Evolutionary conservation across 2,113 vertebrate genomes (phyloP), one percentile per base, ranked within the genome.

Genomic region (Haemorhous mexicanus): DNA sequence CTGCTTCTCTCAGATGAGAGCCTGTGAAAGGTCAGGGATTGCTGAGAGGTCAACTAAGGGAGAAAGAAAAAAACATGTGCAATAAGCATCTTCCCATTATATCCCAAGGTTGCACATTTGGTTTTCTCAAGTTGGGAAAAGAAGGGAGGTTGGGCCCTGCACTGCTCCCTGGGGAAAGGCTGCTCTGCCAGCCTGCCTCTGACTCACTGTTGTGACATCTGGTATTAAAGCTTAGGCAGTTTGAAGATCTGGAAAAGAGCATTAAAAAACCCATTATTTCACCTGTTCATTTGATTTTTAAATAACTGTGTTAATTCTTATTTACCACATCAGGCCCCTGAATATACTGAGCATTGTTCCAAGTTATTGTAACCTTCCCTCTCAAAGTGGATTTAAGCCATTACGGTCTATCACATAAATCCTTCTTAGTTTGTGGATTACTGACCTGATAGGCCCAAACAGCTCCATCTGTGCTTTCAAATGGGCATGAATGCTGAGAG

Each of bases 151-250:
- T 95, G 88, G 55, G 74, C 56, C 68, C 75, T 23, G 59, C 64
- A 27, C 20, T 2, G 2, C 62, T 95, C 76, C 39, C 63, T 0
- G 1, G 61, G 83, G 88, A 92, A 88, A 72, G 69, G 76, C 86
- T 92, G 90, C 67, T 90, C 84, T 90, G 68, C 52, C 85, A 97
- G 67, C 68, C 79, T 95, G 79, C 32, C 56, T 94, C 83, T 96
- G 94, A 96, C 93, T 97, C 96, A 96, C 76, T 96, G 89, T 96
- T 96, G 86, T 96, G 94, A 94, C 93, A 96, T 17, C 61, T 33
- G 3, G 24, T 81, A 84, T 92, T 92, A 93, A 94, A 89, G 88
- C 80, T 92, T 61, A 56, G 59, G 68, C 68, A 73, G 53, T 78
- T 93, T 89, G 88, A 93, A 79, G 70, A 91, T 85, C 37, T n/a